Conservation (phyloP, 2,888 invertebrate species). For the Nycteola revayana region DNA sequence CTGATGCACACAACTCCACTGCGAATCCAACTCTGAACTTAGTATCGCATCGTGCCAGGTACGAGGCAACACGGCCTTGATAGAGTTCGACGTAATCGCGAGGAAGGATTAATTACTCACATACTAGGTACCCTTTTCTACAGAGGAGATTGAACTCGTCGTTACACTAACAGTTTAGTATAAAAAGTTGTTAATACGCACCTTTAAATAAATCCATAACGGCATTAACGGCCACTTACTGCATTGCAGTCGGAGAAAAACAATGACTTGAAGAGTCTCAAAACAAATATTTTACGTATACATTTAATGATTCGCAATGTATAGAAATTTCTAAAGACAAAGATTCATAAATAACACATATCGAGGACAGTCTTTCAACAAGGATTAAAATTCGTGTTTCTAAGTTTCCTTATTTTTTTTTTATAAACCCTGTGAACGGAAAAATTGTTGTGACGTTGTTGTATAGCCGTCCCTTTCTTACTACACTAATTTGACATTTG, state of each 20-base stretch:
- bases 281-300: constrained; percentile 14
- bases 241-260: constrained; percentile 14
- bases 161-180: constrained; percentile 1
- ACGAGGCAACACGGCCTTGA: constrained; percentile 73
- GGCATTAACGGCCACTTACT: constrained; percentile 10
- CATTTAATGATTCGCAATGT: no score
- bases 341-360: no score
- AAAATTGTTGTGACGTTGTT: constrained; percentile 9
- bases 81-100: constrained; percentile 56
- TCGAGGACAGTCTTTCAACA: no score
- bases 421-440: no score
- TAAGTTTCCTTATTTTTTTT: no score
- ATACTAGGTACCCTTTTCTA: constrained; percentile 13
- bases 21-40: constrained; percentile 36
- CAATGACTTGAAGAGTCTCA: constrained; percentile 20
- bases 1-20: constrained; percentile 40
- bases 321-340: no score
- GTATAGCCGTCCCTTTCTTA: constrained; percentile 9
- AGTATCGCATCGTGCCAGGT: constrained; percentile 62
- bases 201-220: constrained; percentile 33
- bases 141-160: neutral
- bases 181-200: constrained; percentile 11
- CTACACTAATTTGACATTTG: neutral
- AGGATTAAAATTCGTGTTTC: no score
- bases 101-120: constrained; percentile 35